Base-by-base conservation (phyloP, 2,888 invertebrate genomes). In the Zhengitettix transpicula region DNA sequence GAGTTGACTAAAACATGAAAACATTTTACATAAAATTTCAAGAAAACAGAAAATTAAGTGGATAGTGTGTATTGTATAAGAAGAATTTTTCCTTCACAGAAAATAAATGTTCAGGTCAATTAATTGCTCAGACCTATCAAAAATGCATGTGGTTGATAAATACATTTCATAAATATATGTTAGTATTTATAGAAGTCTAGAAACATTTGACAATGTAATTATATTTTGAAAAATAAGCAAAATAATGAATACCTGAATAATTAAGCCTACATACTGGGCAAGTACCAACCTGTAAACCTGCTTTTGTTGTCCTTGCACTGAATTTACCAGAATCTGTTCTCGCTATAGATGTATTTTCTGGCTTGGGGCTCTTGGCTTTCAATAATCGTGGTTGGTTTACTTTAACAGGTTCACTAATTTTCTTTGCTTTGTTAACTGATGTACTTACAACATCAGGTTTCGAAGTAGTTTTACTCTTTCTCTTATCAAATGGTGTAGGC, bases 291-390 rank as follows among this genome's bases (percentile, higher is more conserved):
- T 28, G 28, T 28, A 28, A 28, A 28, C 28, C 28, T 15, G 40
- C 40, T 60, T 60, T 63, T 12, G 63, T 53, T 15, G 59, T 75
- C 68, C 86, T 74, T 68, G 84, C 77, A 68, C 84, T 85, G 66
- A 79, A 79, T 65, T 84, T 73, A 42, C 87, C 80, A 61, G 78
- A 79, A 67, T 84, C 84, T 28, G 76, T 78, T 65, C 84, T 74
- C 10, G 80, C 75, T 67, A 81, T 77, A 56, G 74, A 47, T 8
- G 55, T 42, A 40, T 44, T 17, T 51, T 60, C 61, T n/a, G 56
- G 58, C 58, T 64, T 63, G 9, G 60, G 55, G 47, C 56, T 60
- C 51, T 60, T 60, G 11, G 62, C 40, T 42, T 58, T 53, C n/a
- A 47, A 16, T 54, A 42, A 55, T 60, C 41, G 61, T 44, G 40